Evolutionary conservation across 2,797 vertebrate genomes (phyloP).

Genomic region (Cossypha heuglini): DNA sequence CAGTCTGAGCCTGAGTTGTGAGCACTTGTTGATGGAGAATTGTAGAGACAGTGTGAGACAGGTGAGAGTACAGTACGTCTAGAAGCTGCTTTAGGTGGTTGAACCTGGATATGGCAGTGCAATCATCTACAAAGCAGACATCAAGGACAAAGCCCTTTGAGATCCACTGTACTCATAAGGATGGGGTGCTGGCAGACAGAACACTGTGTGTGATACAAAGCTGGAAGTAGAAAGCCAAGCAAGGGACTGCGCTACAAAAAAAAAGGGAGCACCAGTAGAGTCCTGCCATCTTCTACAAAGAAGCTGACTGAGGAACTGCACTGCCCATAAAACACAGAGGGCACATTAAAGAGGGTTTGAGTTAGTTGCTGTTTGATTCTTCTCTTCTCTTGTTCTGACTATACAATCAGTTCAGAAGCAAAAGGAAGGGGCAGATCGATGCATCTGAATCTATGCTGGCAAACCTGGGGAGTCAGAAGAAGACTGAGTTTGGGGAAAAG

Average conservation of each 20-base stretch:
- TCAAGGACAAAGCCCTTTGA: constrained; percentile 8
- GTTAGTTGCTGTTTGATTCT: no score
- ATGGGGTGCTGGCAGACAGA: not conserved
- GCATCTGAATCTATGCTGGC: not conserved
- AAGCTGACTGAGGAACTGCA: not conserved
- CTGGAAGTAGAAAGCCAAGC: not conserved
- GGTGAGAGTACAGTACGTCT: not conserved
- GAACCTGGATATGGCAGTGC: not conserved
- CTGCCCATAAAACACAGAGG: not conserved
- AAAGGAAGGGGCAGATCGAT: not conserved
- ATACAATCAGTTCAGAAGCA: not conserved
- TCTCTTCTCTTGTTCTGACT: no score
- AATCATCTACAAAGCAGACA: not conserved
- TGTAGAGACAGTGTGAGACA: not conserved
- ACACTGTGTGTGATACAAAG: not conserved
- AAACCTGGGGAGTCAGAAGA: not conserved
- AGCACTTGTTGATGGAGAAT: not conserved
- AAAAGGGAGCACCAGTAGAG: not conserved
- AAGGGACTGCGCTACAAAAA: not conserved
- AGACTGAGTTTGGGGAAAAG: not conserved
- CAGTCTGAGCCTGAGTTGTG: not conserved
- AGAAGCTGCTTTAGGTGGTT: not conserved
- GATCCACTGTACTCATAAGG: not conserved
- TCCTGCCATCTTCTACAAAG: not conserved
- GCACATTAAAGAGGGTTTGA: not conserved